Evolutionary conservation across 1,140 invertebrate genomes (phyloP), one percentile per base, ranked within the genome.

Genomic region (Ooceraea biroi): DNA sequence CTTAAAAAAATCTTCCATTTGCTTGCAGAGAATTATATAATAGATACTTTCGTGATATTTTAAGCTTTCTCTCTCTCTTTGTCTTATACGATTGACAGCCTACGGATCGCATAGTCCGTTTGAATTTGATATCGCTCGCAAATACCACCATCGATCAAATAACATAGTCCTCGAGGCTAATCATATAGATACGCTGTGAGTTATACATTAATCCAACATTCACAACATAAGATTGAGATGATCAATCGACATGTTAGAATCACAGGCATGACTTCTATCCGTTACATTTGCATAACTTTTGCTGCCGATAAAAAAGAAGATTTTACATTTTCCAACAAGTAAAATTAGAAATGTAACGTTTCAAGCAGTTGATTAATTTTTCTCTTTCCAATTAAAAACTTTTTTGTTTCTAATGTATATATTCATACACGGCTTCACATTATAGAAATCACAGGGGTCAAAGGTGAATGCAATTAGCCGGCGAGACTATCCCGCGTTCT

Each of bases 101-200:
- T n/a, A 52, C 1, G 25, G n/a, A 57, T 57, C 46, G 50, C 17
- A 25, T 14, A 41, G 7, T 48, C 19, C 52, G 27, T 78, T 69
- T 78, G 27, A 78, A 78, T 55, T 57, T 22, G 14, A 69, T 19
- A 46, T 78, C 17, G 5, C 11, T 68, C 50, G 50, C 50, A 57
- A 68, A 69, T 57, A 69, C n/a, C 11, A 27, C 14, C 22, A 11
- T 57, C 30, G 27, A 77, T 41, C 5, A 27, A 78, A 58, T 57
- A 69, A 69, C 46, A n/a, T n/a, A 77, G 46, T 14, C 19, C 36
- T 68, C 50, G 61, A 78, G 61, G 25, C 50, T 68, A 68, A 78
- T 44, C 50, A 69, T 69, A 27, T 27, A 11, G 30, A 57, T 50
- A 63, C 12, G 44, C 12, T 8, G 19, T 19, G 36, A 50, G 22